Base-by-base conservation (phyloP, 2,797 vertebrate species). In the Rhinella marina region DNA sequence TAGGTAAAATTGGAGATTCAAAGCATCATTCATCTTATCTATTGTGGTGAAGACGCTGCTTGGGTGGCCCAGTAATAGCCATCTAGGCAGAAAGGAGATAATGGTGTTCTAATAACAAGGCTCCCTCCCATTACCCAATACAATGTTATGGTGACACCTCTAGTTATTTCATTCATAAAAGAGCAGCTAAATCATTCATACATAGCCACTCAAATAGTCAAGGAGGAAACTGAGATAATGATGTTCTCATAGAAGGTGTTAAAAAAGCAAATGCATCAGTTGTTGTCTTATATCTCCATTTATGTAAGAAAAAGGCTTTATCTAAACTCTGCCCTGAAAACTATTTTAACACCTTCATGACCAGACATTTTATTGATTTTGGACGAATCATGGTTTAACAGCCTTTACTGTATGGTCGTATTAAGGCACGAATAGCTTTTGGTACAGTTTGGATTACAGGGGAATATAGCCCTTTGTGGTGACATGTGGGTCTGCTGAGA, bases 41-140 rank as follows among this genome's bases (percentile, higher is more conserved):
- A 64, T n/a, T 8, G 64, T 41, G 29, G 32, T 32, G 52, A 75
- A 52, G 27, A n/a, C 14, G 1, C 41, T 84, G 27, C 48, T 41
- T 88, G 82, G 77, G 87, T 85, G 87, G 83, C 50, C 84, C 29
- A 41, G 62, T 81, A 78, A 56, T 23, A 73, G 27, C 13, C 56
- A 23, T 50, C 21, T 76, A n/a, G 16, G 57, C 27, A 73, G 21
- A 27, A 57, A 29, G 50, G 10, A 68, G 59, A 56, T 68, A 84
- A 79, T 6, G 16, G 16, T 41, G 3, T 2, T 81, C 48, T 52
- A 59, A 3, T 17, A 80, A 70, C 85, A 70, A n/a, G 32, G 10
- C n/a, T 21, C 21, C 23, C 17, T 27, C 23, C 81, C 14, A 50
- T 61, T 62, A 85, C 10, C 56, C 7, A 16, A 62, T 14, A 75